phyloP scores from a whole-genome alignment of 1,140 invertebrate species.

The Meteorus sp. region DNA sequence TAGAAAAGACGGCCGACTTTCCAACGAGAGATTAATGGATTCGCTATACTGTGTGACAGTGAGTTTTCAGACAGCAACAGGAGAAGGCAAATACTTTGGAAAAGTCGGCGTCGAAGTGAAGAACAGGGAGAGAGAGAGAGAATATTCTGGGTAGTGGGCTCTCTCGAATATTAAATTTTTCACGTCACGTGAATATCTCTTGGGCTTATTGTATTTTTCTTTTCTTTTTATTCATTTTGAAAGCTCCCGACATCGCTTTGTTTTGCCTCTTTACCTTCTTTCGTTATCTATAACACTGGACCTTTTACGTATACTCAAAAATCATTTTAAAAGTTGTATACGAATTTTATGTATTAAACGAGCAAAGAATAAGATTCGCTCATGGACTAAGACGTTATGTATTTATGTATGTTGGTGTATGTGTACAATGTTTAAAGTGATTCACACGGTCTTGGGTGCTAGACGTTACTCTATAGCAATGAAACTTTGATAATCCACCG shows the following conservation, averaged over 20 bases:
- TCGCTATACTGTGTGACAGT: constrained; percentile 19
- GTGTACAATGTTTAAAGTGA: neutral
- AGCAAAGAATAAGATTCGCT: too few relatives aligned
- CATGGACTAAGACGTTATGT: too few relatives aligned
- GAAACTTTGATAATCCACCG: constrained; percentile 34
- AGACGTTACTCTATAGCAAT: constrained; percentile 22
- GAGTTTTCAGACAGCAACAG: constrained; percentile 7
- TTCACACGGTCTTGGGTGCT: neutral
- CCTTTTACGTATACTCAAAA: too few relatives aligned
- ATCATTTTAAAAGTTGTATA: too few relatives aligned
- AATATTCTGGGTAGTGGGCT: neutral
- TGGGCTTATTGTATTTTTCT: constrained; percentile 2
- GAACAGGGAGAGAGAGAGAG: neutral
- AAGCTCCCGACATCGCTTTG: constrained; percentile 14
- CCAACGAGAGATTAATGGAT: constrained; percentile 24
- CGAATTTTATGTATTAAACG: too few relatives aligned
- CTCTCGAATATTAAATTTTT: constrained; percentile 25
- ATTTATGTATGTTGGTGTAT: neutral
- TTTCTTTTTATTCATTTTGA: too few relatives aligned
- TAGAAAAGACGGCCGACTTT: too few relatives aligned
- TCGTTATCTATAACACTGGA: too few relatives aligned
- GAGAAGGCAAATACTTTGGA: constrained; percentile 2
- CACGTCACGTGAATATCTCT: constrained; percentile 7
- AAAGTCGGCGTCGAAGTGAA: neutral
- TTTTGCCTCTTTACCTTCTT: neutral